phyloP scores from a whole-genome alignment of 2,113 vertebrate genomes.

The Cyprinodon tularosa region DNA sequence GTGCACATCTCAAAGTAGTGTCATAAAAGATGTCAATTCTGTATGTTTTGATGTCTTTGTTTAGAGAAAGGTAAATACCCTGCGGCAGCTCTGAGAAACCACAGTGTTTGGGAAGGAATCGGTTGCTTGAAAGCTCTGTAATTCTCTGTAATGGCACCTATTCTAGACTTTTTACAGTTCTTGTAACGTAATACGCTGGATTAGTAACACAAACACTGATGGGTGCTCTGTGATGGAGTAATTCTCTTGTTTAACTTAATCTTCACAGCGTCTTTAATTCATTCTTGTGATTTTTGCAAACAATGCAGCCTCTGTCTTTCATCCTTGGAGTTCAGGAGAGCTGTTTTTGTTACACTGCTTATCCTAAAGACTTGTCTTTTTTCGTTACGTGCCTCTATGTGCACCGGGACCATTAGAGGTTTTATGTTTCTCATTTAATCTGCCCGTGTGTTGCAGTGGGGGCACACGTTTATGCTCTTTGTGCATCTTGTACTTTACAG shows the following conservation, averaged over 20 bases:
- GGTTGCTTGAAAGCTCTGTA: background rate
- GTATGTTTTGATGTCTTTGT: background rate
- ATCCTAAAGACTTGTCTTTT: conserved; percentile 42
- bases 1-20: background rate
- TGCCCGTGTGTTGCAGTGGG: conserved; percentile 1
- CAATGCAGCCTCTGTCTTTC: conserved; percentile 48
- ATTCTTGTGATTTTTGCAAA: conserved; percentile 45
- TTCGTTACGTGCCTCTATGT: conserved; percentile 57
- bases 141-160: background rate
- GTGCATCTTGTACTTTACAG: conserved; percentile 36
- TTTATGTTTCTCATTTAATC: conserved; percentile 58
- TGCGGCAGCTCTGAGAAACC: background rate
- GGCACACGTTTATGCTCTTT: background rate
- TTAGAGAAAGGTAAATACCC: background rate
- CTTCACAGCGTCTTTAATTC: conserved; percentile 29
- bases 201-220: conserved; percentile 21
- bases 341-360: conserved; percentile 35
- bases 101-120: background rate
- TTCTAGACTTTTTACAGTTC: conserved; percentile 1
- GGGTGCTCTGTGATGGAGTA: background rate
- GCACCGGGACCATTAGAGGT: conserved; percentile 52
- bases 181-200: background rate
- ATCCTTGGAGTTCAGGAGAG: conserved; percentile 46
- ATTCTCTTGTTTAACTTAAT: conserved; percentile 20
- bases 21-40: background rate